Percentiles rank a stretch among this genome's conserved stretches.
These are phyloP conservation scores for Sipha flava DNA, from an alignment of 1,140 invertebrate genomes.

Conservation along the genomic window DNA sequence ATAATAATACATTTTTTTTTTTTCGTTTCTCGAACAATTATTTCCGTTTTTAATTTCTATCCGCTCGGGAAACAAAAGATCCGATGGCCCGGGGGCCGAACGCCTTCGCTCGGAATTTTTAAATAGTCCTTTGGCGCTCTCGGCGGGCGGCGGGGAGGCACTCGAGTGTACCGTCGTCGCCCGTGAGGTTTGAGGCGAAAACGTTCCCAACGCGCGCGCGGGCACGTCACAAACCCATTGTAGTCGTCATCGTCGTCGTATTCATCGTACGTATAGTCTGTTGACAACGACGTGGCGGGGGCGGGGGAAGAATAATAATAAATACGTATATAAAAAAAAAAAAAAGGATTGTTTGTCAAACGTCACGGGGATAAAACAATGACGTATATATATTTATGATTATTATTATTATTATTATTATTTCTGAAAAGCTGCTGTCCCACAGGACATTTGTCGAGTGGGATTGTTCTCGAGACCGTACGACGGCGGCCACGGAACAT, in stretches of 20 bases:
- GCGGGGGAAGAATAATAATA: neutral
- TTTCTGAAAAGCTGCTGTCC: neutral
- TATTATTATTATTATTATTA: neutral
- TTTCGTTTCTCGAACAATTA: neutral
- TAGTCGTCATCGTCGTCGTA: neutral
- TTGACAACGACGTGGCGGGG: neutral
- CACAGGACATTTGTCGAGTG: constrained; percentile 12
- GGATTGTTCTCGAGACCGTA: constrained; percentile 17
- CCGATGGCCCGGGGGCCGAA: constrained; percentile 10
- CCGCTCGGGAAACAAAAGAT: neutral
- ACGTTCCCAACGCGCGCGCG: neutral
- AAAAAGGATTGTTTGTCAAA: constrained; percentile 25
- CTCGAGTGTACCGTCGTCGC: neutral
- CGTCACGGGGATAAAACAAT: constrained; percentile 24
- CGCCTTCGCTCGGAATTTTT: constrained; percentile 8
- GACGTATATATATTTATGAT: constrained; percentile 1
- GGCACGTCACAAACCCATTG: constrained; percentile 2
- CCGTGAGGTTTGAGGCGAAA: neutral
- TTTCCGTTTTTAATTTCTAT: neutral
- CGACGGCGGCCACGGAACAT: neutral
- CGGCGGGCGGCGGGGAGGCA: neutral
- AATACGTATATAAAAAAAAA: neutral
- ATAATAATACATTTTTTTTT: neutral
- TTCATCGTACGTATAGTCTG: neutral
- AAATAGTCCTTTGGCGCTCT: constrained; percentile 16